A percentile compares a stretch with the other conserved stretches of the same genome.
Evolutionary conservation across 1,140 invertebrate genomes (phyloP).

Genomic region (Drosophila seguyi): DNA sequence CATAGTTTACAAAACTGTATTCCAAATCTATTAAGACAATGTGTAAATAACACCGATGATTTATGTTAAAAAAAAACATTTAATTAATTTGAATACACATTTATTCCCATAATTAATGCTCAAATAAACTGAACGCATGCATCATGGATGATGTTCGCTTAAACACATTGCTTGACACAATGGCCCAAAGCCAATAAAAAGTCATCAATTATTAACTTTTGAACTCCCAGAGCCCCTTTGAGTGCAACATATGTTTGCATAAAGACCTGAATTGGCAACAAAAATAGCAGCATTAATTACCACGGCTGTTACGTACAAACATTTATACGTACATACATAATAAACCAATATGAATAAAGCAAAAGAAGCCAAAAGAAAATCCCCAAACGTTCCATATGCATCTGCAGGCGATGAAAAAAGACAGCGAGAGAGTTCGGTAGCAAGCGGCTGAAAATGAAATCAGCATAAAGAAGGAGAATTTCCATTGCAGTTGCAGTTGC

Average conservation of each 20-base stretch:
- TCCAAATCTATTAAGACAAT: too few species aligned
- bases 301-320: slow-evolving; percentile 3
- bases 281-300: slow-evolving; percentile 17
- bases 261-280: slow-evolving; percentile 18
- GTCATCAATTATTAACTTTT: slow-evolving; percentile 23
- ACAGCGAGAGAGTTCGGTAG: slow-evolving; percentile 28
- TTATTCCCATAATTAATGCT: slow-evolving; percentile 5
- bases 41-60: neutral
- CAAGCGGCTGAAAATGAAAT: slow-evolving; percentile 40
- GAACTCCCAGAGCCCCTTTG: slow-evolving; percentile 1
- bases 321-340: slow-evolving; percentile 2
- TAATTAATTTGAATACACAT: neutral
- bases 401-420: neutral
- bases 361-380: slow-evolving; percentile 21
- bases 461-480: slow-evolving; percentile 16
- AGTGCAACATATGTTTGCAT: slow-evolving; percentile 20
- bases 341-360: slow-evolving; percentile 25
- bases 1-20: neutral
- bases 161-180: slow-evolving; percentile 23
- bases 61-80: neutral
- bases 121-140: slow-evolving; percentile 17
- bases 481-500: slow-evolving; percentile 27
- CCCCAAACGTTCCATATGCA: slow-evolving; percentile 16
- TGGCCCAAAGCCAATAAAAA: slow-evolving; percentile 30
- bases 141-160: slow-evolving; percentile 15